Base-by-base conservation (phyloP, 2,888 invertebrate species). In the Geophilus truncorum region DNA sequence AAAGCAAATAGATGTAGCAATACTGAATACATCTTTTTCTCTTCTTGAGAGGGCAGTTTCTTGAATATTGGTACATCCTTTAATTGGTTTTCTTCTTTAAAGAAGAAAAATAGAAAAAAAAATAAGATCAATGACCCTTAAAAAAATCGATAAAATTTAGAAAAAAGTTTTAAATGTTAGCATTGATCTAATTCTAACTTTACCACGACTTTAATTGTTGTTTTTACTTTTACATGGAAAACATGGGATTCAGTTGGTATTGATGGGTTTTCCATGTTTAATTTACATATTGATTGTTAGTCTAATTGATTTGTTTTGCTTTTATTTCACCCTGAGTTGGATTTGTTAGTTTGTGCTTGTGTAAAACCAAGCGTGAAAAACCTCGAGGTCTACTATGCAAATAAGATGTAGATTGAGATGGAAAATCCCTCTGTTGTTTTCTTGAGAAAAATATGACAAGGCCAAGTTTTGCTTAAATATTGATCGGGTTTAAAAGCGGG, bases 321-420 rank as follows among this genome's bases (percentile, higher is more conserved):
- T 45, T 45, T 45, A 51, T 51, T 51, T 21, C 28, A 25, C 10
- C 28, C 4, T 70, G 23, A n/a, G 70, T 70, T 1, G 70, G 70
- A 70, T 70, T 70, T 28, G 70, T 28, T 25, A 28, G 70, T 28
- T 25, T 28, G 70, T 70, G 70, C 28, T 70, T 70, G 70, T n/a
- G 9, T 70, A 10, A 23, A 23, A n/a, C 70, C 4, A 12, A 70
- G 70, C 28, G 70, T 70, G 70, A 62, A 28, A 25, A 70, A 28
- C 23, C 23, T 23, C 12, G 70, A 25, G 25, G 70, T 6, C 70
- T 45, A 45, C 70, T 70, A 70, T 70, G 70, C 70, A 70, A 70
- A 70, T 70, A 70, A 70, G 70, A 62, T 62, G 62, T 62, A 62
- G 62, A 62, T 62, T 62, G 25, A 62, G 62, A 70, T 25, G 70